phyloP scores from a whole-genome alignment of 2,797 vertebrate species.

The Phrynocephalus forsythii region DNA sequence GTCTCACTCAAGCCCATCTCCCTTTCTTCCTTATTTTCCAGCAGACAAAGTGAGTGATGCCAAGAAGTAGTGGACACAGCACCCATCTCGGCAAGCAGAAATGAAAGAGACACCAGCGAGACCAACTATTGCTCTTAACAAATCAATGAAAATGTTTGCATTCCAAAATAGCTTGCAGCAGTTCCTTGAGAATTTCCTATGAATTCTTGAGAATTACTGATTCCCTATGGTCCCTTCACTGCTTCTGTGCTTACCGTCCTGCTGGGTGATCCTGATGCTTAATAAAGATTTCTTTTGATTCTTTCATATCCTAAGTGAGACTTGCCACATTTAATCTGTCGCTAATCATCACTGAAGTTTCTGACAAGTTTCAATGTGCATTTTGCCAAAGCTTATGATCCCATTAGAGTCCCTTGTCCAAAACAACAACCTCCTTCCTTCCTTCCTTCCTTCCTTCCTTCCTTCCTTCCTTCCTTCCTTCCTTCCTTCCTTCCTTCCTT shows the following conservation, averaged over 20 bases:
- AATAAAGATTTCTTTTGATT: conserved; percentile 32
- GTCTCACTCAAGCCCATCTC: neutral
- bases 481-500: too few species aligned
- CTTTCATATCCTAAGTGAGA: neutral
- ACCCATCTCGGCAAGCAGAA: conserved; percentile 1
- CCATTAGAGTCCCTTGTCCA: neutral
- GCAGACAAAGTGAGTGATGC: conserved; percentile 51
- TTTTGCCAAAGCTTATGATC: neutral
- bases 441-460: too few species aligned
- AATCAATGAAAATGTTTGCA: neutral
- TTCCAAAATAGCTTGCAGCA: conserved; percentile 2
- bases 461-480: too few species aligned
- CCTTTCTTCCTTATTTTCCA: conserved; percentile 12
- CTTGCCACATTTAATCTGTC: neutral
- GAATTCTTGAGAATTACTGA: too few species aligned
- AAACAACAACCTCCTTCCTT: too few species aligned
- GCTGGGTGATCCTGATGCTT: neutral
- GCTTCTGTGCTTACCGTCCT: conserved; percentile 23
- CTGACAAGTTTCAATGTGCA: neutral
- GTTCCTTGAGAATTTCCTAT: neutral
- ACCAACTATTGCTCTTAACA: neutral
- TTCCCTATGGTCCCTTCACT: conserved; percentile 9
- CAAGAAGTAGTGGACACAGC: conserved; percentile 44
- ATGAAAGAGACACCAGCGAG: neutral
- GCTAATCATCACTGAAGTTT: neutral